Conservation (phyloP, 2,113 vertebrate genomes). For the Fregetta grallaria region DNA sequence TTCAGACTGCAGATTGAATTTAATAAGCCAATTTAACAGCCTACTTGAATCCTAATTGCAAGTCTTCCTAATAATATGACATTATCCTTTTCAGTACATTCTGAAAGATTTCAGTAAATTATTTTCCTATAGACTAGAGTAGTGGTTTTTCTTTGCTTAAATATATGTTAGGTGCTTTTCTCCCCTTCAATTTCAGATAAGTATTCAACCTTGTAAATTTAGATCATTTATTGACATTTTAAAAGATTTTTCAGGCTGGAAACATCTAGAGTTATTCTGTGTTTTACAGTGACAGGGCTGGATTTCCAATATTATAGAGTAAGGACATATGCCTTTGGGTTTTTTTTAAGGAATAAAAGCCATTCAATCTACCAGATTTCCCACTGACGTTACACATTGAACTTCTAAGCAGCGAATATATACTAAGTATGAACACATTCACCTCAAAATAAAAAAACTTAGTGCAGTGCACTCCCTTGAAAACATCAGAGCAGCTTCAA, state of each 20-base stretch:
- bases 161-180: neutral
- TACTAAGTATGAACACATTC: neutral
- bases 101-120: neutral
- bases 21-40: conserved; percentile 49
- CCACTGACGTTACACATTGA: neutral
- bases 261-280: neutral
- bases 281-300: neutral
- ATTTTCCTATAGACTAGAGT: neutral
- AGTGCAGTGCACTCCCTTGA: neutral
- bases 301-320: neutral
- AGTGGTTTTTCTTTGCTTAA: neutral
- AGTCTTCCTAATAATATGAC: neutral
- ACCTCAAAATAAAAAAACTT: neutral
- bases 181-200: neutral
- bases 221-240: neutral
- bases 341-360: neutral
- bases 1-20: conserved; percentile 41
- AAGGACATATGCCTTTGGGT: neutral
- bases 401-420: neutral
- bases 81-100: neutral
- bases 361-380: neutral
- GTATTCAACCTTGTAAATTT: neutral
- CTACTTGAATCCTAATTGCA: conserved; percentile 13
- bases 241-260: neutral
- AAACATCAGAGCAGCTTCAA: neutral